Evolutionary conservation across 2,888 invertebrate genomes (phyloP).

Genomic region (Folsomia candida): DNA sequence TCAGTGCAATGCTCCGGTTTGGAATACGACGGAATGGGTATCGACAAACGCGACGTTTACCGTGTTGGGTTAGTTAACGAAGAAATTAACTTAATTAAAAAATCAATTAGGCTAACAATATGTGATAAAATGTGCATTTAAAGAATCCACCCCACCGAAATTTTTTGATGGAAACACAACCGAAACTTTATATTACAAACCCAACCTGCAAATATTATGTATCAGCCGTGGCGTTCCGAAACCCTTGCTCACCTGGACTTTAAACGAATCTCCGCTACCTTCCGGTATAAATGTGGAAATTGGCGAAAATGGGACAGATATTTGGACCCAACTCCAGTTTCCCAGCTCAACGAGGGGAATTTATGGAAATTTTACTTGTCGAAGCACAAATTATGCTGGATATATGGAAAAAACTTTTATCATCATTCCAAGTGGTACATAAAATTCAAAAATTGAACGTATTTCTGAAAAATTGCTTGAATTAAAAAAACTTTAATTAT

Average conservation of each 20-base stretch:
- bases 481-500: background rate
- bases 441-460: background rate
- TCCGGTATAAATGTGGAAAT: constrained; percentile 21
- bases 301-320: constrained; percentile 29
- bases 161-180: constrained; percentile 30
- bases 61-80: background rate
- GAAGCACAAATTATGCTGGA: constrained; percentile 30
- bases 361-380: constrained; percentile 32
- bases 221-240: constrained; percentile 29
- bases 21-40: constrained; percentile 32
- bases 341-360: constrained; percentile 25
- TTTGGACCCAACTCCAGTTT: constrained; percentile 27
- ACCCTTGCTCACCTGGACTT: constrained; percentile 29
- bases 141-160: constrained; percentile 25
- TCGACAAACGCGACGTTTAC: background rate
- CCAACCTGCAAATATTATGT: constrained; percentile 26
- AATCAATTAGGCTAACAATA: background rate
- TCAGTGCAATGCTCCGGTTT: constrained; percentile 26
- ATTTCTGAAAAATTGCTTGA: background rate
- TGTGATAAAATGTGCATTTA: too few relatives aligned
- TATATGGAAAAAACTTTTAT: constrained; percentile 23
- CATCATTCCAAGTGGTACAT: constrained; percentile 32
- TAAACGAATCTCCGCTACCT: constrained; percentile 32
- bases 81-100: background rate
- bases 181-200: constrained; percentile 24